These are phyloP conservation scores for Plagodis dolabraria DNA, from an alignment of 2,888 invertebrate genomes.

Conservation along the genomic window DNA sequence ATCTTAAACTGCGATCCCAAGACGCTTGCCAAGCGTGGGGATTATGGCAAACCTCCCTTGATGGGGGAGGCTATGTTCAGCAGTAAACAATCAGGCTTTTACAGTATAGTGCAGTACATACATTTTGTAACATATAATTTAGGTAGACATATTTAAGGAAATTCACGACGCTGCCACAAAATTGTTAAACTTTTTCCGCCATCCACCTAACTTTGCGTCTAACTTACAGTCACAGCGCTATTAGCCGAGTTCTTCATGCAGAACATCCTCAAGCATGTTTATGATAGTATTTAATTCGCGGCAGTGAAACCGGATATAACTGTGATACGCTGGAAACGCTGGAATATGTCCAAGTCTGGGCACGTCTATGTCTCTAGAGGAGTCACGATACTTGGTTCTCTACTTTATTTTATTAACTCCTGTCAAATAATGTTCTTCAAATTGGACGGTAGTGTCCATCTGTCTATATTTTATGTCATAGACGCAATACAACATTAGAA, in stretches of 20 bases:
- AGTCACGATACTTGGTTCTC: background rate
- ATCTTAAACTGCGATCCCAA: no score
- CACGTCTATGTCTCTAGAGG: background rate
- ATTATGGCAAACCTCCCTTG: no score
- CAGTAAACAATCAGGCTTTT: no score
- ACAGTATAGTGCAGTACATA: no score
- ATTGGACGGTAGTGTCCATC: no score
- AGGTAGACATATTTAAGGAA: background rate
- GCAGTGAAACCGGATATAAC: slow-evolving; percentile 40
- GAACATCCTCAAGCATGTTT: slow-evolving; percentile 42
- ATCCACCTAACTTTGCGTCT: slow-evolving; percentile 26
- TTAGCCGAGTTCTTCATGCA: slow-evolving; percentile 34
- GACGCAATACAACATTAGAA: no score
- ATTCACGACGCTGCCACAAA: background rate
- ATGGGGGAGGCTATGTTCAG: no score
- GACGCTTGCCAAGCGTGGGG: no score
- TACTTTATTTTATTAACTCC: no score
- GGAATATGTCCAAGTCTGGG: slow-evolving; percentile 39
- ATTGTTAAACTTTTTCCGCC: slow-evolving; percentile 32
- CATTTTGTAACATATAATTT: no score
- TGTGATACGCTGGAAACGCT: slow-evolving; percentile 52
- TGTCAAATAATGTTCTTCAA: no score
- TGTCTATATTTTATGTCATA: no score
- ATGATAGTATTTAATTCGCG: slow-evolving; percentile 54
- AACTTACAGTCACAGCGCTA: slow-evolving; percentile 9